Evolutionary conservation across 2,797 vertebrate species (phyloP), one percentile per base, ranked within the genome.

Genomic region (Enteromius argenteus): DNA sequence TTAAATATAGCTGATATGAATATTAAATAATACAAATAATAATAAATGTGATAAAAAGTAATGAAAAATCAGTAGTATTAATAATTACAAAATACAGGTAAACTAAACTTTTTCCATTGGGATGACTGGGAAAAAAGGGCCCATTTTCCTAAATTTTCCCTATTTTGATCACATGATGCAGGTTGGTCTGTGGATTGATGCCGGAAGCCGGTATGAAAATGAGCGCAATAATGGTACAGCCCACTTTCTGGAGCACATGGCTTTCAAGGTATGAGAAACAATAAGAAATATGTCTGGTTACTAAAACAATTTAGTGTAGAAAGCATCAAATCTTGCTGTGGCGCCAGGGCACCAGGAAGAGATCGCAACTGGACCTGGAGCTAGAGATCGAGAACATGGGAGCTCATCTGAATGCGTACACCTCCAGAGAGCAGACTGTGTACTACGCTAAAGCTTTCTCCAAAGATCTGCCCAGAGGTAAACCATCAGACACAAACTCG

Each of bases 361-460:
- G 98, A 71, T 99, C 98, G 42, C 98, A 99, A 82, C 92, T 99
- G 86, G 98, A 99, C 86, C 94, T 99, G 84, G 98, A 99, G 89
- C 94, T 99, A 66, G 98, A 99, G 94, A 98, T 99, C 9, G 98
- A 99, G 92, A 99, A 99, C 90, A 99, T 99, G 98, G 98, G 98
- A 5, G 97, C 98, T 83, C 98, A 99, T 86, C 94, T 99, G 86
- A 99, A 99, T 0, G 98, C 98, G 0, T 99, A 99, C 84, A 99
- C 98, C 0, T 99, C 98, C 72, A 90, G 98, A 83, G 98, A 99
- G 86, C 98, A 99, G 92, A 99, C 98, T 0, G 98, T 99, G 8
- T 99, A 99, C 87, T 99, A 99, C 1, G 98, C 98, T 86, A 99
- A 99, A 93, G 97, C 98, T 19, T 99, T 99, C 91, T 97, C 98